Conservation (phyloP, 2,888 invertebrate genomes). For the Anthrax anthrax region DNA sequence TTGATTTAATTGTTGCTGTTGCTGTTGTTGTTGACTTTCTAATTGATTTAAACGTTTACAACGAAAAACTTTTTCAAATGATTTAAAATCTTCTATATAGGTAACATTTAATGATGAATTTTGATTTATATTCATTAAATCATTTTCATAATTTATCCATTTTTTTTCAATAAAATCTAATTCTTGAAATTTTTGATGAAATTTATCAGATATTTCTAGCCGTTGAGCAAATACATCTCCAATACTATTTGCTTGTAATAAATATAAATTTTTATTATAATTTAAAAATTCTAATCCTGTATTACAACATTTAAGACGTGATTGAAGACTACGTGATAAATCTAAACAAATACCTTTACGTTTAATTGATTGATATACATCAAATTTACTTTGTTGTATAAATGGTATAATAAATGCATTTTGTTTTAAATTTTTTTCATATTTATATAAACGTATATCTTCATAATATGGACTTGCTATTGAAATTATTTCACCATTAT, state of each 20-base stretch:
- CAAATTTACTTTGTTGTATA: conserved; percentile 20
- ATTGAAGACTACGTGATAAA: conserved; percentile 17
- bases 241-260: conserved; percentile 23
- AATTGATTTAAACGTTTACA: conserved; percentile 13
- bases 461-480: conserved; percentile 18
- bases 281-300: conserved; percentile 23
- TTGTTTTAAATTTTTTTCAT: conserved; percentile 1
- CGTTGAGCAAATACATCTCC: conserved; percentile 21
- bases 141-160: neutral
- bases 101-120: conserved; percentile 4
- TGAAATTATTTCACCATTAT: conserved; percentile 21
- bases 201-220: neutral
- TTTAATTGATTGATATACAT: conserved; percentile 17
- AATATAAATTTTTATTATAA: conserved; percentile 13
- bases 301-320: conserved; percentile 21
- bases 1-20: neutral
- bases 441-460: conserved; percentile 23
- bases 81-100: conserved; percentile 11
- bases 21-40: too few relatives aligned
- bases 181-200: neutral
- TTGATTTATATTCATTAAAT: neutral
- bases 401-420: conserved; percentile 16
- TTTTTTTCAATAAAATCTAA: neutral
- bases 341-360: conserved; percentile 17
- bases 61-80: conserved; percentile 18